Conservation (phyloP, 2,797 vertebrate species). For the Pipistrellus kuhlii region DNA sequence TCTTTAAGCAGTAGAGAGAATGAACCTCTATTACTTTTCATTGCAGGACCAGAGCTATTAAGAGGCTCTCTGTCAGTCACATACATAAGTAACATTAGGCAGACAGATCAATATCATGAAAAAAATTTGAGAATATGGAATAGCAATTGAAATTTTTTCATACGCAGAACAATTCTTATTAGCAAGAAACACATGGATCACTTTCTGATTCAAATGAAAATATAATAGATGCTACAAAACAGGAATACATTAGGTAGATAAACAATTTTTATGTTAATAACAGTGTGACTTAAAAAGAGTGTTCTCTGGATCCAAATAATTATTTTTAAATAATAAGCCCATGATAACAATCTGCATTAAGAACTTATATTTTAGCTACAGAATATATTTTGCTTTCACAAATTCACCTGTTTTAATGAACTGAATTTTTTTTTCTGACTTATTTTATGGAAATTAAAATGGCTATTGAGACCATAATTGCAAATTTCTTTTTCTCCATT, state of each 20-base stretch:
- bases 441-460: conserved; percentile 50
- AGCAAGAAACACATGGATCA: conserved; percentile 34
- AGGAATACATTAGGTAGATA: conserved; percentile 52
- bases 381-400: conserved; percentile 48
- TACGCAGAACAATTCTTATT: conserved; percentile 55
- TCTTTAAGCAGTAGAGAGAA: background rate
- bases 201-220: conserved; percentile 55
- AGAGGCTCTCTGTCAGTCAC: background rate
- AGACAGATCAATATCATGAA: background rate
- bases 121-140: conserved; percentile 32
- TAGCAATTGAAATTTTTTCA: conserved; percentile 33
- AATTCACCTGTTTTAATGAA: conserved; percentile 59
- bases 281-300: conserved; percentile 50
- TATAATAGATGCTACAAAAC: conserved; percentile 36
- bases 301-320: conserved; percentile 59
- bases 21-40: background rate
- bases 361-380: conserved; percentile 39
- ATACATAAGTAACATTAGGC: background rate
- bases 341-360: conserved; percentile 36
- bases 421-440: conserved; percentile 68
- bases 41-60: background rate
- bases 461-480: conserved; percentile 39
- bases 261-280: conserved; percentile 70
- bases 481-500: conserved; percentile 47
- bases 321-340: conserved; percentile 61